Base-by-base conservation (phyloP, 2,888 invertebrate species). In the Zygothrica quintamaculata region DNA sequence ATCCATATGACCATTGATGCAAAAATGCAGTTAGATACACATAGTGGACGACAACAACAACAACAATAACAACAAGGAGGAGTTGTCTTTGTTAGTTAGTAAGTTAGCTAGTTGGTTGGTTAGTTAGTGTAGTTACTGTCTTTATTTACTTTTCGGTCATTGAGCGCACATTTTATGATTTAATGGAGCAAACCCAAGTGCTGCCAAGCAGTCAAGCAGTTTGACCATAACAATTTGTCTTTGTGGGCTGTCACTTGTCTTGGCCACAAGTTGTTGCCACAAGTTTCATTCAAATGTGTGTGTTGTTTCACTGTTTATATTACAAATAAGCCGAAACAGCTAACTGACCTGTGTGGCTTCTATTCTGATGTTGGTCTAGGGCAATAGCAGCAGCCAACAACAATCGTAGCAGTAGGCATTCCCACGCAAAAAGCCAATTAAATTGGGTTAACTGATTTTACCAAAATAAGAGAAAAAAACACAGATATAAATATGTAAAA, bases 181-280 rank as follows among this genome's bases (percentile, higher is more conserved):
- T 70, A 79, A 84, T 79, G 86, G 80, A 82, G 74, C 77, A 80
- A 50, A 42, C 72, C 73, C 78, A 84, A 79, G 71, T 77, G 75
- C 47, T 42, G 56, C 55, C 60, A 60, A 50, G 48, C 52, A 58
- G 51, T 69, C 73, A 84, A 79, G 52, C 77, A 65, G 57, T 53
- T 69, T 60, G 60, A 62, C 62, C 72, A 85, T 55, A 71, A 56
- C 47, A 44, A 71, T 71, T 82, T 82, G 64, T 44, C 34, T 47
- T 33, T 39, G 55, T 67, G 42, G 75, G 56, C 29, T 48, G 65
- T 48, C 46, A 69, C 72, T 71, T 42, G 48, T 55, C 15, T 61
- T 50, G 46, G 50, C 55, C 48, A 51, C 56, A 53, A 70, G 69
- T 43, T 37, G 55, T 58, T 57, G 26, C 26, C 8, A 26, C 56